These are phyloP conservation scores for Ectropis grisescens DNA, from an alignment of 1,140 invertebrate genomes.

Conservation along the genomic window DNA sequence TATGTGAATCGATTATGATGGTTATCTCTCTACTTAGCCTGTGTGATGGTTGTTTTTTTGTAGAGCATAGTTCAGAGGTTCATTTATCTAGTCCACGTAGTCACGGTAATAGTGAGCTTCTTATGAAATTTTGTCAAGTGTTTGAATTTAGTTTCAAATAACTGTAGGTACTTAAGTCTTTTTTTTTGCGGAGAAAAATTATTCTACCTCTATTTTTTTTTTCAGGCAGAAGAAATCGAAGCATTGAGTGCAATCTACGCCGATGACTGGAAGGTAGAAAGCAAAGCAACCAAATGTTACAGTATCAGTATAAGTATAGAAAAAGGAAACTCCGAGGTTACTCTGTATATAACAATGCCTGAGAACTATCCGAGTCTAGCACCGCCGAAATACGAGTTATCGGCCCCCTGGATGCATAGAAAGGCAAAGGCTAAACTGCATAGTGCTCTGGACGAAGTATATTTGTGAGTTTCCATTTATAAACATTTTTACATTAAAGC, in stretches of 20 bases:
- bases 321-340: constrained; percentile 61
- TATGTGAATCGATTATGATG: too few species aligned
- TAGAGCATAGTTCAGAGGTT: too few species aligned
- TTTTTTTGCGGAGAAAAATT: too few species aligned
- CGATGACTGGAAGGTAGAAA: constrained; percentile 76
- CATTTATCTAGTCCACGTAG: too few species aligned
- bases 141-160: too few species aligned
- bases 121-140: too few species aligned
- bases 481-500: too few species aligned
- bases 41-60: too few species aligned
- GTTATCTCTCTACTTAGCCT: too few species aligned
- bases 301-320: constrained; percentile 71
- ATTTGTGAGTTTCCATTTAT: constrained; percentile 74
- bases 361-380: constrained; percentile 75
- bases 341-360: constrained; percentile 73
- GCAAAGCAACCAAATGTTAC: constrained; percentile 69
- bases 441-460: constrained; percentile 74
- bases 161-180: too few species aligned
- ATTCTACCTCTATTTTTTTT: constrained; percentile 7
- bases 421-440: constrained; percentile 71
- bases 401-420: constrained; percentile 78
- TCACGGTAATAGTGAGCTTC: too few species aligned
- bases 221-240: constrained; percentile 81
- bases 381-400: constrained; percentile 79
- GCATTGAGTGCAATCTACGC: constrained; percentile 82